Evolutionary conservation across 2,888 invertebrate genomes (phyloP).

Genomic region (Lithophane semibrunnea): DNA sequence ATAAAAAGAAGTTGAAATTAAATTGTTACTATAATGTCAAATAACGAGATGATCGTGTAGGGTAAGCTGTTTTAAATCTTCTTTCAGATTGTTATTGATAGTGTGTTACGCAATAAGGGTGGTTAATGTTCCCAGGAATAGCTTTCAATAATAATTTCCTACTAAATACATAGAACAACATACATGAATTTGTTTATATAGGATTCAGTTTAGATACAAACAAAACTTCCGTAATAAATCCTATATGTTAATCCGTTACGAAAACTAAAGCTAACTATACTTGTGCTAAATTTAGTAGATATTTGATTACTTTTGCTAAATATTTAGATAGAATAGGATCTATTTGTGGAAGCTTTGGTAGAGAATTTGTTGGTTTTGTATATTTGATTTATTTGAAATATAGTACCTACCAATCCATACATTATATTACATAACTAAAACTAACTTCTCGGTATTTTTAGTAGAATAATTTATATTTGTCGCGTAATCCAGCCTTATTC

Average conservation of each 20-base stretch:
- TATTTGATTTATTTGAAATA: neutral
- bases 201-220: conserved; percentile 43
- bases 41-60: too few relatives aligned
- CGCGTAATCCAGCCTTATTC: too few relatives aligned
- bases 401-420: neutral
- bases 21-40: too few relatives aligned
- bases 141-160: neutral
- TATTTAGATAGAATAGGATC: conserved; percentile 17
- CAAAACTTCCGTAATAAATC: conserved; percentile 58
- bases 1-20: too few relatives aligned
- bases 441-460: too few relatives aligned
- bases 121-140: neutral
- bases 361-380: neutral
- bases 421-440: too few relatives aligned
- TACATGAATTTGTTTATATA: conserved; percentile 28
- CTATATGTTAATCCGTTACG: conserved; percentile 51
- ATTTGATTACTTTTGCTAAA: conserved; percentile 11
- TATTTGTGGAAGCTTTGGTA: conserved; percentile 15
- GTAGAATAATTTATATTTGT: too few relatives aligned
- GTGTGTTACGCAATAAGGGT: too few relatives aligned
- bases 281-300: conserved; percentile 22
- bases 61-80: too few relatives aligned
- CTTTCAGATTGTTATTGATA: too few relatives aligned
- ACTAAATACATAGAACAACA: conserved; percentile 18
- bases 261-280: conserved; percentile 37